Conservation (phyloP, 53 echinoderm and acorn worm genomes). For the Apostichopus leukothele region DNA sequence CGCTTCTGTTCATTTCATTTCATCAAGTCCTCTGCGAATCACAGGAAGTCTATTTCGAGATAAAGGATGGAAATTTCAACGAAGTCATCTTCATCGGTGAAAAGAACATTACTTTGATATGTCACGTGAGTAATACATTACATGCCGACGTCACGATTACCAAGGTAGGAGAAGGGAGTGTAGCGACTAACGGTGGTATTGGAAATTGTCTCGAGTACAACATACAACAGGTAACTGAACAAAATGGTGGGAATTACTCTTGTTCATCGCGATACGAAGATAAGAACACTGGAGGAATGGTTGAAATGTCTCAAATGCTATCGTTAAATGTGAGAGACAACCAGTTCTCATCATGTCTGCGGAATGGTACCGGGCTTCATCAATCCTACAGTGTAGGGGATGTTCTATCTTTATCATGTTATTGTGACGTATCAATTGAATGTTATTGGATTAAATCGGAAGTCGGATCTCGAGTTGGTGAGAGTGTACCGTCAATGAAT, state of each 20-base stretch:
- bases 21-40: background rate
- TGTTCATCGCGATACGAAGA: no score
- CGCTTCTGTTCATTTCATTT: background rate
- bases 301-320: background rate
- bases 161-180: no score
- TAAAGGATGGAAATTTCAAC: background rate
- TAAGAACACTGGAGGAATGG: no score
- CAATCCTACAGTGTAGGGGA: background rate
- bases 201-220: no score
- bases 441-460: background rate
- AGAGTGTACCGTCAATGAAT: background rate
- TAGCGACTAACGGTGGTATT: no score
- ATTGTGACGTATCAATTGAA: background rate
- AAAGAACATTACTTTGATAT: no score
- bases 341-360: background rate
- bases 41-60: slow-evolving; percentile 4
- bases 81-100: no score
- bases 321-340: background rate
- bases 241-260: no score
- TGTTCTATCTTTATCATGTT: background rate
- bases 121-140: no score
- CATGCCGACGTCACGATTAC: no score
- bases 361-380: background rate
- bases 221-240: no score
- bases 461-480: background rate